Evolutionary conservation across 1,140 invertebrate species (phyloP), one percentile per base, ranked within the genome.

Genomic region (Leptoteleia sp.): DNA sequence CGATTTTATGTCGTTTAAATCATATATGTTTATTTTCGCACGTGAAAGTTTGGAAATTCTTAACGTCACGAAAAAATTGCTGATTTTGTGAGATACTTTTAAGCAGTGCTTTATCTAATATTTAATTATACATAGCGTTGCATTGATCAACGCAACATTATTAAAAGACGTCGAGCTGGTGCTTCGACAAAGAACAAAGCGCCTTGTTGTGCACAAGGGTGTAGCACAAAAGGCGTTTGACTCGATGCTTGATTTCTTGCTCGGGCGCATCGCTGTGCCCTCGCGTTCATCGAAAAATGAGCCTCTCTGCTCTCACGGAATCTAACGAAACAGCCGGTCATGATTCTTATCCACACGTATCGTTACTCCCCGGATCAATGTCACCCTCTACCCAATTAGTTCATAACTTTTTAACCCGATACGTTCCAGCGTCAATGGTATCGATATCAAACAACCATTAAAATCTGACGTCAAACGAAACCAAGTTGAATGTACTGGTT

Each of bases 151-250:
- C 35, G 50, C 45, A 52, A 67, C 42, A 62, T 70, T 68, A 62
- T 79, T 68, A 73, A 73, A 79, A 79, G 76, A 79, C 62, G 62
- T 19, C 11, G 31, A 40, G 42, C 37, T 15, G 8, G 1, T 40
- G 22, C 25, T 50, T 43, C 31, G 15, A 50, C 45, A 57, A 73
- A 68, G 62, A 79, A 79, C 70, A 79, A 79, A 70, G 71, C 47
- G n/a, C 43, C 13, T 48, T 50, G 52, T 57, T 72, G 31, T 45
- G 42, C 27, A 48, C 43, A 57, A 68, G 52, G 62, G 62, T 57
- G 29, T 25, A 25, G 4, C 40, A 68, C 40, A 62, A 76, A 78
- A 65, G 47, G n/a, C 40, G 40, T 33, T 68, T 47, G 52, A 59
- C 54, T 61, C 54, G 62, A 48, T 22, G 45, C 61, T 52, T 52